Percentiles rank a stretch among this genome's conserved stretches.
phyloP scores from a whole-genome alignment of 1,140 invertebrate species.

The Trachelipus rathkii region DNA sequence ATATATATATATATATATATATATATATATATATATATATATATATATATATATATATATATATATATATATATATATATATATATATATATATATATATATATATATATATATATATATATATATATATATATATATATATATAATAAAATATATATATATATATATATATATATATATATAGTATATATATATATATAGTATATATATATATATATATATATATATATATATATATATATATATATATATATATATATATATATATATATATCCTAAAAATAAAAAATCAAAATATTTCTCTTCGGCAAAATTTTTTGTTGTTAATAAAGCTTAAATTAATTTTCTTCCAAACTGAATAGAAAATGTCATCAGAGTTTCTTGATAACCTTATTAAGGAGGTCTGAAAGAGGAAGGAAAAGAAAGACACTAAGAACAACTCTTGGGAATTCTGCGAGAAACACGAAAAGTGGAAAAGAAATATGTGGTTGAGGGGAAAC shows the following conservation, averaged over 20 bases:
- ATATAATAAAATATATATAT: background rate
- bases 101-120: background rate
- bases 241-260: background rate
- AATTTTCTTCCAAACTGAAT: too few species aligned
- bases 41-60: conserved; percentile 22
- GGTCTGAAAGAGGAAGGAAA: too few species aligned
- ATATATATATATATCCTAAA: background rate
- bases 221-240: background rate
- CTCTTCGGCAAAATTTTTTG: too few species aligned
- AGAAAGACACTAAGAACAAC: too few species aligned
- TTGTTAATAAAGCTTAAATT: too few species aligned
- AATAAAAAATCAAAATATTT: too few species aligned
- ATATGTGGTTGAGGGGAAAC: too few species aligned
- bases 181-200: background rate
- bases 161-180: background rate
- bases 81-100: conserved; percentile 22
- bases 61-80: conserved; percentile 21
- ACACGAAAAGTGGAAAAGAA: too few species aligned
- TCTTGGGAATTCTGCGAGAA: too few species aligned
- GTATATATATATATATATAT: too few species aligned
- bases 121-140: background rate
- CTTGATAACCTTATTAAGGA: too few species aligned
- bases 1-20: background rate
- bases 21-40: conserved; percentile 13
- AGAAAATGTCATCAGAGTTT: too few species aligned